A percentile compares a stretch with the other conserved stretches of the same genome.
Conservation (phyloP, 2,797 vertebrate genomes). For the Cheirogaleus major region DNA sequence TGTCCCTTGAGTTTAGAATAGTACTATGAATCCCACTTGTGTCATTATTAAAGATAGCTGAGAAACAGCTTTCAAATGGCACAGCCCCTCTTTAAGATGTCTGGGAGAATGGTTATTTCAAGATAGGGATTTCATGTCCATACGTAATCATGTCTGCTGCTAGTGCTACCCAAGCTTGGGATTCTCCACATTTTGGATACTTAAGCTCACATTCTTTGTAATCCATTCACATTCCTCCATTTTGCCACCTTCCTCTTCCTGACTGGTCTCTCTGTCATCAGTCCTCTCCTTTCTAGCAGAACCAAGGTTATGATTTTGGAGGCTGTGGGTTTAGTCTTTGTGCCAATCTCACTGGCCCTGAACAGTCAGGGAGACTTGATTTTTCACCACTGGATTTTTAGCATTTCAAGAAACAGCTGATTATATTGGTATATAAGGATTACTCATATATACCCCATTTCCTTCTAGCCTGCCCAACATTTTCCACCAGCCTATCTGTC, state of each 20-base stretch:
- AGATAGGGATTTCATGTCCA: not conserved
- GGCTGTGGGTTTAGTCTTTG: not conserved
- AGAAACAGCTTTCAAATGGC: constrained; percentile 27
- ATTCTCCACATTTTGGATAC: not conserved
- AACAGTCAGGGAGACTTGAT: not conserved
- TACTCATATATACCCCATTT: not conserved
- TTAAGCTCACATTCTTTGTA: not conserved
- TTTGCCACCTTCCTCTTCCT: not conserved
- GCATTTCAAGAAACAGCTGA: constrained; percentile 19
- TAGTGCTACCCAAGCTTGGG: not conserved
- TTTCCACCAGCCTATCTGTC: not conserved
- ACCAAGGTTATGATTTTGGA: constrained; percentile 24
- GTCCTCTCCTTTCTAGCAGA: constrained; percentile 30
- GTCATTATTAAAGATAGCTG: not conserved
- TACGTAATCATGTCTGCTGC: constrained; percentile 46
- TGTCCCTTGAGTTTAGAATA: not conserved
- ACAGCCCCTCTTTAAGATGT: not conserved
- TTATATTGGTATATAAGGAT: not conserved
- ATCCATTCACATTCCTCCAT: constrained; percentile 12
- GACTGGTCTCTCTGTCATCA: not conserved
- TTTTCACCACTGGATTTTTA: not conserved
- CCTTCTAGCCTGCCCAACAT: not conserved
- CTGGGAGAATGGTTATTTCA: not conserved
- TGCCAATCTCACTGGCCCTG: not conserved
- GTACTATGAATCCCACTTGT: constrained; percentile 8